phyloP scores from a whole-genome alignment of 2,888 invertebrate species.

The Eupsilia transversa region DNA sequence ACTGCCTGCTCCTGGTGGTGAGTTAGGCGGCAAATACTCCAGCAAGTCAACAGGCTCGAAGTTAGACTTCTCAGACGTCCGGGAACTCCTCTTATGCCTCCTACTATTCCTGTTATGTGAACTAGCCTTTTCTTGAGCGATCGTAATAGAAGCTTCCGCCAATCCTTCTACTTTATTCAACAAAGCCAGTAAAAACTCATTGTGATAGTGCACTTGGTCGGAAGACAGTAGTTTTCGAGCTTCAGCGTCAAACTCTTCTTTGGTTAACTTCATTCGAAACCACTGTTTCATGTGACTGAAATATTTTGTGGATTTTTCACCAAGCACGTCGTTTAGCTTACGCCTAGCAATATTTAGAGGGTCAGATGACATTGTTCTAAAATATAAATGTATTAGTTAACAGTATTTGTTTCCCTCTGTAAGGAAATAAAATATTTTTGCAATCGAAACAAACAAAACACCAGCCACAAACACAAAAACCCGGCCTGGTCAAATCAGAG shows the following conservation, averaged over 20 bases:
- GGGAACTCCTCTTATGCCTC: conserved; percentile 89
- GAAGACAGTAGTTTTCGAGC: conserved; percentile 93
- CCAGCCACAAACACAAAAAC: too few species aligned
- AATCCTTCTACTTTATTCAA: conserved; percentile 93
- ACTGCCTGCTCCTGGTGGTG: conserved; percentile 88
- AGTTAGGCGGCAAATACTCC: conserved; percentile 91
- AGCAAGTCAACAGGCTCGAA: conserved; percentile 91
- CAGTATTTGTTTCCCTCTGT: neutral
- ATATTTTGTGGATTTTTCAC: conserved; percentile 93
- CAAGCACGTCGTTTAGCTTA: conserved; percentile 91
- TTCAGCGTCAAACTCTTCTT: conserved; percentile 95
- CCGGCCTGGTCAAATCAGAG: too few species aligned
- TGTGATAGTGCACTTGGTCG: conserved; percentile 95
- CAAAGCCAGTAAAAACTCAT: conserved; percentile 95
- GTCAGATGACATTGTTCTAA: conserved; percentile 79
- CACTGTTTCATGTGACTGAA: conserved; percentile 94
- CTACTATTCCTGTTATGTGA: conserved; percentile 85
- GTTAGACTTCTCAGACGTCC: conserved; percentile 90
- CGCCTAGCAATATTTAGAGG: conserved; percentile 91
- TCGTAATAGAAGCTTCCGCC: conserved; percentile 84
- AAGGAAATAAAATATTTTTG: neutral
- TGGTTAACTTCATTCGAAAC: conserved; percentile 94
- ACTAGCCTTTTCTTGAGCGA: conserved; percentile 85
- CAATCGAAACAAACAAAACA: neutral
- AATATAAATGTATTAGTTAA: neutral